These are phyloP conservation scores for Paracentrotus lividus DNA, from an alignment of 53 echinoderm and acorn worm species.

Conservation along the genomic window DNA sequence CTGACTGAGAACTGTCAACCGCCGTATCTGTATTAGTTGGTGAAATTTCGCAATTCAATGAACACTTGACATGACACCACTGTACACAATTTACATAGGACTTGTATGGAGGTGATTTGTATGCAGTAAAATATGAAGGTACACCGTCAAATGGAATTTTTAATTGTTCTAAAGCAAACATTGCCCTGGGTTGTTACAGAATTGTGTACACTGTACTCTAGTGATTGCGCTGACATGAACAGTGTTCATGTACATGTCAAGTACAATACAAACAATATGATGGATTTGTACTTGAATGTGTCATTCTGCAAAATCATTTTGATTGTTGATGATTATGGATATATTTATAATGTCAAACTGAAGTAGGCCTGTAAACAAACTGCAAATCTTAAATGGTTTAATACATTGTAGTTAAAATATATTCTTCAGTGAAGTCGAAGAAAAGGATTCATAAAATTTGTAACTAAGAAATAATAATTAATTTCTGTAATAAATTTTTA, in stretches of 20 bases:
- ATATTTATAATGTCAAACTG: background rate
- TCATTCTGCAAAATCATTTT: background rate
- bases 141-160: background rate
- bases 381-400: background rate
- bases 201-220: background rate
- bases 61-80: background rate
- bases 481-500: no score
- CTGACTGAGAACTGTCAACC: constrained; percentile 7
- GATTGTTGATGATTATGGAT: background rate
- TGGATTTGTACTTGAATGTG: background rate
- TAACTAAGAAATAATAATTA: no score
- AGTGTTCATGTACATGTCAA: background rate
- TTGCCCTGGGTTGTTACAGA: background rate
- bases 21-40: background rate
- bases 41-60: background rate
- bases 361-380: background rate
- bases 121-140: background rate
- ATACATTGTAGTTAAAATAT: no score
- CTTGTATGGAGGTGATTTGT: background rate
- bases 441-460: no score
- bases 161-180: constrained; percentile 19
- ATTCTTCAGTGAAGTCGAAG: background rate
- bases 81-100: background rate
- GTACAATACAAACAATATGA: constrained; percentile 12
- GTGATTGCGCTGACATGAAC: background rate